phyloP scores from a whole-genome alignment of 2,113 vertebrate species.

The Cyprinodon tularosa region DNA sequence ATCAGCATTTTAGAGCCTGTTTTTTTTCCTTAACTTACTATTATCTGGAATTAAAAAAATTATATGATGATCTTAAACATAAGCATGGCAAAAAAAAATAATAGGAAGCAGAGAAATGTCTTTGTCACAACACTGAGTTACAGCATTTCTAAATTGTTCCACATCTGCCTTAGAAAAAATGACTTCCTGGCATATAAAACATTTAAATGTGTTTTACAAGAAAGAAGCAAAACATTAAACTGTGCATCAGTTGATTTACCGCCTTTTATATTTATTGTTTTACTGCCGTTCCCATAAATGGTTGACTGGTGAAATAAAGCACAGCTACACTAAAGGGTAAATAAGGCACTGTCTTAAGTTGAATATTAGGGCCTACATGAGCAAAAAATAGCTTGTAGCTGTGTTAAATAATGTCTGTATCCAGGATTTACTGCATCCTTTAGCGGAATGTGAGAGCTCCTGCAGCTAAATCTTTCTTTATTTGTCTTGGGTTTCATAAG shows the following conservation, averaged over 20 bases:
- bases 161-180: neutral
- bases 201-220: neutral
- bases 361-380: neutral
- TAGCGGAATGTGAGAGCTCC: neutral
- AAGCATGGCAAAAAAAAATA: neutral
- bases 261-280: neutral
- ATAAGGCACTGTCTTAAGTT: neutral
- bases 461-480: conserved; percentile 7
- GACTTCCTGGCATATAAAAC: neutral
- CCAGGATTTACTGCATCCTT: conserved; percentile 10
- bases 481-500: conserved; percentile 6
- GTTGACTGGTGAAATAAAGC: neutral
- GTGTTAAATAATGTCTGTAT: conserved; percentile 5
- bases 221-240: neutral
- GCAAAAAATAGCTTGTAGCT: conserved; percentile 10
- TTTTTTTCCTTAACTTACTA: neutral
- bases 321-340: neutral
- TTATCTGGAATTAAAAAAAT: neutral
- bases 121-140: neutral
- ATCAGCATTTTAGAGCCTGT: neutral
- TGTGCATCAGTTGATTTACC: neutral
- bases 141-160: no score
- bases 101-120: neutral
- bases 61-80: neutral
- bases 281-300: neutral